phyloP scores from a whole-genome alignment of 92 coral and sea anemone genomes.

The Blastomussa wellsi region DNA sequence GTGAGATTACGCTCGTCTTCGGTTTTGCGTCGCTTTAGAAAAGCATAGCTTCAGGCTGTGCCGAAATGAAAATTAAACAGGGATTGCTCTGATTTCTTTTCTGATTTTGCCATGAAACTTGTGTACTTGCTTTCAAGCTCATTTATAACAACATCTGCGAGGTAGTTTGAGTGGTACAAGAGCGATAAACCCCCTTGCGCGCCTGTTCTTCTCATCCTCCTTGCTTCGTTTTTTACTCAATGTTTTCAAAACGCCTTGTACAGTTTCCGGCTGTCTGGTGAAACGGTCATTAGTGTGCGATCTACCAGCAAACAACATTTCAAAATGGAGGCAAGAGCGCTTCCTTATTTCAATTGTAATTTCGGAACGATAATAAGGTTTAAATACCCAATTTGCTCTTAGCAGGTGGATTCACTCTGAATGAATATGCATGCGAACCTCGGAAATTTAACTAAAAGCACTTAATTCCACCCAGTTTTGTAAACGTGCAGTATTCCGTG shows the following conservation, averaged over 20 bases:
- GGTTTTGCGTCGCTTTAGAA: conserved; percentile 13
- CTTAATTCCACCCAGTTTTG: conserved; percentile 59
- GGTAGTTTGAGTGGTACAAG: background rate
- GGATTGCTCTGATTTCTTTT: conserved; percentile 28
- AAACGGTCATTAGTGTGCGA: conserved; percentile 67
- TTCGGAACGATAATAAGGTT: conserved; percentile 84
- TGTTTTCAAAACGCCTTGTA: conserved; percentile 42
- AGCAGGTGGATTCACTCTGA: conserved; percentile 66
- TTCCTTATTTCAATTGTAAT: conserved; percentile 92
- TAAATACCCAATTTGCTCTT: conserved; percentile 89
- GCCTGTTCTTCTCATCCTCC: conserved; percentile 21
- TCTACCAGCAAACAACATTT: conserved; percentile 72
- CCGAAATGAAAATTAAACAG: conserved; percentile 27
- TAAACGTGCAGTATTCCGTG: conserved; percentile 50
- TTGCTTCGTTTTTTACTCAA: conserved; percentile 43
- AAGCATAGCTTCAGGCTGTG: conserved; percentile 27
- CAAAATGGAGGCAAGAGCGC: conserved; percentile 69
- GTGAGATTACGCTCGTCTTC: conserved; percentile 40
- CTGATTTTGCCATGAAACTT: conserved; percentile 24
- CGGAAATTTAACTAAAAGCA: conserved; percentile 61
- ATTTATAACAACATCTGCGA: conserved; percentile 5
- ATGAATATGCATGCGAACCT: conserved; percentile 75
- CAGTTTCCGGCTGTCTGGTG: conserved; percentile 72
- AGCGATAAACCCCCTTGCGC: background rate
- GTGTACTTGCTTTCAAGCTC: conserved; percentile 27